Evolutionary conservation across 2,888 invertebrate species (phyloP), one percentile per base, ranked within the genome.

Genomic region (Hofmannophila pseudospretella): DNA sequence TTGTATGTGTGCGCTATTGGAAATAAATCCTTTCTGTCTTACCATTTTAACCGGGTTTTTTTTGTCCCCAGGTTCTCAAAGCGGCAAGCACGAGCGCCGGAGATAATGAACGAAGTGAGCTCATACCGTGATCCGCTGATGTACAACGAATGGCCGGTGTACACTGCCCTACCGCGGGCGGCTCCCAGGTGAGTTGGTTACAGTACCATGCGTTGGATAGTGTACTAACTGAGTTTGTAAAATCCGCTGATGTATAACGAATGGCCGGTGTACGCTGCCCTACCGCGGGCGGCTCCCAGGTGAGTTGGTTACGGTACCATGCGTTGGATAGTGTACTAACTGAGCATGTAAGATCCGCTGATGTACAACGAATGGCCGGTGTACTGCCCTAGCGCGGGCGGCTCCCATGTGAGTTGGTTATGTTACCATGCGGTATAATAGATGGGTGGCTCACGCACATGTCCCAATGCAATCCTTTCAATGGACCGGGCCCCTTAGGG

Each of bases 101-200:
- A 96, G 76, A 91, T 94, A 48, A 94, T 94, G 61, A 96, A 96
- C 73, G 94, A 95, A 82, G 92, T 96, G 53, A 94, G 93, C 47
- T 91, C 92, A 42, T 94, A 93, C 77, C 90, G 93, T 34, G 95
- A 95, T 66, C 94, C 94, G 0, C 93, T 95, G 57, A 90, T 91
- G 48, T 93, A 93, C 72, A 94, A 94, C 76, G 89, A 94, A 54
- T 95, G 95, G 95, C 92, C 94, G 4, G 91, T 92, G 1, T 90
- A 91, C 61, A 74, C 84, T 1, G 74, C 86, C 2, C 49, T 81
- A 38, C 84, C 85, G 0, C 54, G 86, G 16, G 75, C 84, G 13
- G 80, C 85, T 0, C 84, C 82, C 4, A 79, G 91, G 92, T 92
- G 80, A 79, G 81, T 72, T n/a, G 7, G 4, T 8, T 9, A n/a